Evolutionary conservation across 2,797 vertebrate species (phyloP).

Genomic region (Sebastes paucispinis): DNA sequence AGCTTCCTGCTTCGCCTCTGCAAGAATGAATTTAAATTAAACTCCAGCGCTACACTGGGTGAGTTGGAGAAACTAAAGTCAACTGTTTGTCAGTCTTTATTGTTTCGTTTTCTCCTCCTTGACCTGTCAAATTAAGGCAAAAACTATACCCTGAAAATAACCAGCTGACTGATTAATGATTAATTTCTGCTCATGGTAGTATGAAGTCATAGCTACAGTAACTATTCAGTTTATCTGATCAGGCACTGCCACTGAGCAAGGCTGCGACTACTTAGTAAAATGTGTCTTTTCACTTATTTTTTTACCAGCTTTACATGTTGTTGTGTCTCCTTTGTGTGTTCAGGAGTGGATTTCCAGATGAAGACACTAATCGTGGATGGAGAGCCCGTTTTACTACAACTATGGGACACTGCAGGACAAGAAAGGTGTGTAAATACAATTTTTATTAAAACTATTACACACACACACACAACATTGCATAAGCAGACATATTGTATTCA

Average conservation of each 20-base stretch:
- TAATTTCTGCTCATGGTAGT: background rate
- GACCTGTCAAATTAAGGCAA: background rate
- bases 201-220: background rate
- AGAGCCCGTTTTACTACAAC: conserved; percentile 88
- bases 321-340: conserved; percentile 18
- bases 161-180: background rate
- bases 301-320: background rate
- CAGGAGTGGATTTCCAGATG: conserved; percentile 98
- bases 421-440: conserved; percentile 82
- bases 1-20: conserved; percentile 96
- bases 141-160: background rate
- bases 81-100: background rate
- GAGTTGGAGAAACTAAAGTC: conserved; percentile 32
- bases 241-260: background rate
- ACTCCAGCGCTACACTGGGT: conserved; percentile 91
- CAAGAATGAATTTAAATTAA: conserved; percentile 94
- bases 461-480: background rate
- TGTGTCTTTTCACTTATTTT: background rate
- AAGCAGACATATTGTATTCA: background rate
- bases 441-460: background rate
- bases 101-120: background rate
- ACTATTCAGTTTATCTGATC: background rate
- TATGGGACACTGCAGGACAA: conserved; percentile 97
- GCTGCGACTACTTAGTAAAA: background rate
- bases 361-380: conserved; percentile 94